Evolutionary conservation across 2,113 vertebrate species (phyloP), one percentile per base, ranked within the genome.

Genomic region (Apistogramma diplotaenia): DNA sequence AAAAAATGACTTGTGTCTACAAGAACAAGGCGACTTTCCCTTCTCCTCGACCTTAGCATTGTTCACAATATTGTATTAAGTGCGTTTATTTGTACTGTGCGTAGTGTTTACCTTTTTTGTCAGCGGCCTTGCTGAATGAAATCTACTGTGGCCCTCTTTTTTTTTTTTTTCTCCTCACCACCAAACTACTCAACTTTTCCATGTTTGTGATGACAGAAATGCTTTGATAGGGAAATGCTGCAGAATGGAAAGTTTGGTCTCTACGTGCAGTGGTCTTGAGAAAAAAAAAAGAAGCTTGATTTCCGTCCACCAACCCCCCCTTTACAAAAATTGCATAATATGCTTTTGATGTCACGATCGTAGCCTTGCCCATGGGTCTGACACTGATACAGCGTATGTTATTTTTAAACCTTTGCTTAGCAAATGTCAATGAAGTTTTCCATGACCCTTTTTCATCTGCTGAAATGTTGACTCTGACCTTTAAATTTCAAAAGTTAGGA

Each of bases 341-440:
- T 25, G 55, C 88, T 78, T 90, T 92, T 94, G 89, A 94, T 91
- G 89, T 91, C 83, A 89, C 83, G 81, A 85, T 90, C 79, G 81
- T 85, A 85, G 90, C 77, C 78, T 86, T 86, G 89, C 90, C 88
- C 76, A 51, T 86, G 91, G 87, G 80, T 90, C 89, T 90, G 59
- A 75, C 89, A 93, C 88, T 89, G 89, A 93, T 89, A 83, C 86
- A 85, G 80, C 4, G 37, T 85, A 76, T 82, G 93, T 93, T 95
- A 94, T 95, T 95, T 96, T 95, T 93, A 94, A 94, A 93, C 91
- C 85, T 84, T 90, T 89, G 85, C 79, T 76, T 81, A 80, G 81
- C 79, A 89, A 92, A 93, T 92, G 90, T 94, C 93, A 93, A 90
- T 94, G 84, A 87, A 85, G 89, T 91, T 94, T 93, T 94, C 93